phyloP scores from a whole-genome alignment of 1,140 invertebrate species.

The Danaus melanippus region DNA sequence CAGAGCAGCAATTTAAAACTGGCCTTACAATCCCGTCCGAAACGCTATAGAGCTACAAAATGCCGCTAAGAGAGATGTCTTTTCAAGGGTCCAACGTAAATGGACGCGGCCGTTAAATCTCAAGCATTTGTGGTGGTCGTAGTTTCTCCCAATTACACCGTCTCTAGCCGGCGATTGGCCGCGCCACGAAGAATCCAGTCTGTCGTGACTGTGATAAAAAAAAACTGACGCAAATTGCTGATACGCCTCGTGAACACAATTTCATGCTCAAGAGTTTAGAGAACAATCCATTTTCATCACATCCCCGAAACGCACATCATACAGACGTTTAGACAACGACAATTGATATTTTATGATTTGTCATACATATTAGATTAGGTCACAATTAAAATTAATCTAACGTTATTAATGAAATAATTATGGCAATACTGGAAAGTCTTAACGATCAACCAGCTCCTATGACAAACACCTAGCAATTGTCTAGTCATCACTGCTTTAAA shows the following conservation, averaged over 20 bases:
- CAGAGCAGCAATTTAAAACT: conserved; percentile 30
- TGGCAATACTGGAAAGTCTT: too few relatives aligned
- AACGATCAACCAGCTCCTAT: too few relatives aligned
- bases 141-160: conserved; percentile 68
- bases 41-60: conserved; percentile 13
- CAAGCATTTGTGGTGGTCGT: conserved; percentile 56
- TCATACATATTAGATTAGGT: too few relatives aligned
- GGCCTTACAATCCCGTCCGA: conserved; percentile 30
- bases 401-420: too few relatives aligned
- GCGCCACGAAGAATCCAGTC: conserved; percentile 57
- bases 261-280: conserved; percentile 58
- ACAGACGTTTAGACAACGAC: not conserved
- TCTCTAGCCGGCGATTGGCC: conserved; percentile 62
- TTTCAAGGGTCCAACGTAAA: conserved; percentile 38
- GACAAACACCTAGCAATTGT: too few relatives aligned
- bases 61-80: conserved; percentile 23
- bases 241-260: conserved; percentile 70
- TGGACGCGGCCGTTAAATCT: conserved; percentile 45
- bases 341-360: conserved; percentile 7
- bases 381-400: too few relatives aligned
- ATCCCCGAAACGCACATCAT: conserved; percentile 33
- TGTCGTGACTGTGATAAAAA: conserved; percentile 69
- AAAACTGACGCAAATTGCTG: conserved; percentile 70
- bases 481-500: too few relatives aligned
- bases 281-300: conserved; percentile 65